Percentiles rank a stretch among this genome's conserved stretches.
Conservation (phyloP, 2,113 vertebrate genomes). For the Ceyx melanurus region DNA sequence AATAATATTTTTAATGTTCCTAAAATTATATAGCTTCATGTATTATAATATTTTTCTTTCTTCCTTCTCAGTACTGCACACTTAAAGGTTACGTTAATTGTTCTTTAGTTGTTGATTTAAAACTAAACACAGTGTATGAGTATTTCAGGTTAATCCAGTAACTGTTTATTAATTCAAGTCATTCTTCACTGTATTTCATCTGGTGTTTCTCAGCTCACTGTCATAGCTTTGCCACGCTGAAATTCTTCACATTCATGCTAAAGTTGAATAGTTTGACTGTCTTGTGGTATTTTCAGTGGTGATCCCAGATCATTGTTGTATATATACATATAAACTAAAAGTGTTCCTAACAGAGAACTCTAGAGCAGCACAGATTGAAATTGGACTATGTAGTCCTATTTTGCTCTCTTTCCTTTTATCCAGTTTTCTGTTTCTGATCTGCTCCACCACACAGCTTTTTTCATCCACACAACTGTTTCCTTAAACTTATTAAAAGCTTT, state of each 20-base stretch:
- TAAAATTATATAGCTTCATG: not conserved
- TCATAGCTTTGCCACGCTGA: not conserved
- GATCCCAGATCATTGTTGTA: not conserved
- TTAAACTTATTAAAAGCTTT: not conserved
- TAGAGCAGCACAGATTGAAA: not conserved
- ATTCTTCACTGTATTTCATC: not conserved
- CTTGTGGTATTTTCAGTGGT: not conserved
- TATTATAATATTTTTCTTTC: not conserved
- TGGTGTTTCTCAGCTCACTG: slow-evolving; percentile 25
- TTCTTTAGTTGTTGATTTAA: not conserved
- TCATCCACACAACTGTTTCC: not conserved
- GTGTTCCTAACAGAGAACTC: not conserved
- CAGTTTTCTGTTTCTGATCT: not conserved
- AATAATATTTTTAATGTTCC: not conserved
- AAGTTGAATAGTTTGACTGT: not conserved
- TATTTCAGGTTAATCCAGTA: slow-evolving; percentile 21
- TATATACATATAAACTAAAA: not conserved
- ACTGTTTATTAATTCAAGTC: slow-evolving; percentile 2
- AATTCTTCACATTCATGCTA: slow-evolving; percentile 7
- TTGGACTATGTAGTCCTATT: not conserved
- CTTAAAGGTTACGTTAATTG: not conserved
- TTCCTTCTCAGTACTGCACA: not conserved
- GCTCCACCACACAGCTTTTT: not conserved
- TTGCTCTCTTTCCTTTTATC: not conserved
- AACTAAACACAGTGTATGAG: not conserved